Percentiles rank a stretch among this genome's conserved stretches.
phyloP scores from a whole-genome alignment of 2,888 invertebrate species.

The Zaprionus obscuricornis region DNA sequence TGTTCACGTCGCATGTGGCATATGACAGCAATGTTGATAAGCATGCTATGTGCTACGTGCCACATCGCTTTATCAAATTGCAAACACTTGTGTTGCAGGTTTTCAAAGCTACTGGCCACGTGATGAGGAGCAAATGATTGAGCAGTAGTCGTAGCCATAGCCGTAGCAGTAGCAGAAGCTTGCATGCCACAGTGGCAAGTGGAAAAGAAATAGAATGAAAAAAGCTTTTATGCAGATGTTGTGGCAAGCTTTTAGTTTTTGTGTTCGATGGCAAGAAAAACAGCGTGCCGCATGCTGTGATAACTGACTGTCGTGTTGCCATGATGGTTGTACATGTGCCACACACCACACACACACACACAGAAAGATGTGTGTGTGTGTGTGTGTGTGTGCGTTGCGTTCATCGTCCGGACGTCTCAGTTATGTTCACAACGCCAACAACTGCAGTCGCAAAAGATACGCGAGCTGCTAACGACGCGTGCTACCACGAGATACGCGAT shows the following conservation, averaged over 20 bases:
- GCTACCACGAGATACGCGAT: conserved; percentile 49
- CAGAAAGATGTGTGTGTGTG: conserved; percentile 45
- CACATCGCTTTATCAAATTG: too few relatives aligned
- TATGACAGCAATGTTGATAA: neutral
- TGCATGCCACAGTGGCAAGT: conserved; percentile 41
- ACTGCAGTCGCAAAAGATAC: conserved; percentile 64
- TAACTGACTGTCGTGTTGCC: conserved; percentile 32
- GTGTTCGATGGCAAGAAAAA: too few relatives aligned
- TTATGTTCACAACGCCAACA: conserved; percentile 69
- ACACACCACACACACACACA: neutral
- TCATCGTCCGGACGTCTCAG: conserved; percentile 49
- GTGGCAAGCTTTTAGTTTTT: conserved; percentile 40
- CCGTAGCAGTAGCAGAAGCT: conserved; percentile 32
- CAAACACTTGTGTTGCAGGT: too few relatives aligned
- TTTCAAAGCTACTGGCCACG: conserved; percentile 45
- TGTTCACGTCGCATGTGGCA: neutral
- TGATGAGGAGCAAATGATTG: conserved; percentile 28
- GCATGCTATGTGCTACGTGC: conserved; percentile 18
- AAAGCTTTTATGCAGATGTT: conserved; percentile 58
- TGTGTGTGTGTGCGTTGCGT: too few relatives aligned
- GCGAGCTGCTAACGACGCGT: conserved; percentile 33
- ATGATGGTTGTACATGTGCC: conserved; percentile 2
- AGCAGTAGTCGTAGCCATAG: too few relatives aligned
- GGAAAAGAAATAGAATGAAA: neutral
- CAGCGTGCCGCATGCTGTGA: conserved; percentile 60